Evolutionary conservation across 2,797 vertebrate species (phyloP), one percentile per base, ranked within the genome.

Genomic region (Aphelocoma californica): DNA sequence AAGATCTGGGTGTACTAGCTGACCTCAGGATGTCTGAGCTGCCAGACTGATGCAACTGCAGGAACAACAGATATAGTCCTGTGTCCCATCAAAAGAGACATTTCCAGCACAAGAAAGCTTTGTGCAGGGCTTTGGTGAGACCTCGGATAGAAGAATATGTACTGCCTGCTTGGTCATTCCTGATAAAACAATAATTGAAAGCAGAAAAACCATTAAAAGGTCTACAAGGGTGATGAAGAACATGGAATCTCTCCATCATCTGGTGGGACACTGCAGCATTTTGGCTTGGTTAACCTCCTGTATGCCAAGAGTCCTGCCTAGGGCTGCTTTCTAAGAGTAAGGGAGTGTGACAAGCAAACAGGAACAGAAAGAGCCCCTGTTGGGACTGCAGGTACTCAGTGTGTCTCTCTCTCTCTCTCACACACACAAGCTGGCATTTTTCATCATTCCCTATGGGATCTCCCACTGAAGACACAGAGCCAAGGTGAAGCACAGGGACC

Each of bases 1-100:
- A 94, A 92, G 90, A 78, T 96, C 94, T 92, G 86, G 38, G 61
- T 67, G 92, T 96, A 80, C 95, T 96, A 81, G 78, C 74, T 95
- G 93, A 96, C 86, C 69, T 92, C 92, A 81, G 73, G 78, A 56
- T 60, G 14, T 60, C 86, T 73, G 86, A 90, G 77, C 83, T 94
- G 90, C 81, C 95, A 96, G 84, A 85, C 64, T 80, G 83, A 95
- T 89, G 88, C 56, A 97, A 85, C 48, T 73, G 71, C 78, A 93
- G 90, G 79, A 95, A 92, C n/a, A 92, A 80, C 67, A 95, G 79
- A 91, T 65, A 81, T 0, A 77, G 44, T 67, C 32, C 95, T 86
- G 93, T 71, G 90, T 90, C 94, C 74, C 87, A 81, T 97, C 92
- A 96, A 92, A 92, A 73, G 44, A 88, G 86, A 92, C 53, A 70